Evolutionary conservation across 1,140 invertebrate genomes (phyloP).

Genomic region (Plutomurus gul): DNA sequence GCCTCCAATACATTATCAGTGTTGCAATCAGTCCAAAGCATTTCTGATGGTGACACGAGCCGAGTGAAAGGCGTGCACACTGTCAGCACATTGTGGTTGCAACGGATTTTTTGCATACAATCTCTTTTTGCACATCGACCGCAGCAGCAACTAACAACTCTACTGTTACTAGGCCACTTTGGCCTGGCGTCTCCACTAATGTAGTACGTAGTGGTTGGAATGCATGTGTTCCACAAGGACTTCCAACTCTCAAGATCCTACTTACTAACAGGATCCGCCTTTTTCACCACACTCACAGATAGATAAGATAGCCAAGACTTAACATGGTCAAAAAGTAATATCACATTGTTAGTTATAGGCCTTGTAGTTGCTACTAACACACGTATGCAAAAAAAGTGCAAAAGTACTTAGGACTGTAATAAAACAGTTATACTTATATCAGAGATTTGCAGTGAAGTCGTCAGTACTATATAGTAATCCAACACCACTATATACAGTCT

Average conservation of each 20-base stretch:
- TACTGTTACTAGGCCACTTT: no score
- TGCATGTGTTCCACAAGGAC: neutral
- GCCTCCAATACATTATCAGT: conserved; percentile 16
- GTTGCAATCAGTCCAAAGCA: conserved; percentile 16
- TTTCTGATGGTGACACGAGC: conserved; percentile 22
- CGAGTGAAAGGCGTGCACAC: neutral
- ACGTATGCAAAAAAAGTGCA: no score
- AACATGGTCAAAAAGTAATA: neutral
- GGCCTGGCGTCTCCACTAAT: no score
- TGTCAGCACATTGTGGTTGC: conserved; percentile 28
- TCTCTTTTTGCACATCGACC: neutral
- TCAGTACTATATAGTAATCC: no score
- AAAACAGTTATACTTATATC: no score
- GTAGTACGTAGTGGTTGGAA: no score
- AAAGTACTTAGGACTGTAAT: no score
- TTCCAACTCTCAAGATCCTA: neutral
- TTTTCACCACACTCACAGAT: neutral
- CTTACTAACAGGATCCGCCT: neutral
- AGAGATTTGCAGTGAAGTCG: no score
- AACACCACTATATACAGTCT: no score
- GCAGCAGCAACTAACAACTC: no score
- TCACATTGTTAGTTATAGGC: neutral
- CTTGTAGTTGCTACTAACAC: no score
- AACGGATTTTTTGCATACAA: no score
- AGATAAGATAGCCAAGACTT: neutral